Conservation (phyloP, 2,888 invertebrate species). For the Criorhina ranunculi region DNA sequence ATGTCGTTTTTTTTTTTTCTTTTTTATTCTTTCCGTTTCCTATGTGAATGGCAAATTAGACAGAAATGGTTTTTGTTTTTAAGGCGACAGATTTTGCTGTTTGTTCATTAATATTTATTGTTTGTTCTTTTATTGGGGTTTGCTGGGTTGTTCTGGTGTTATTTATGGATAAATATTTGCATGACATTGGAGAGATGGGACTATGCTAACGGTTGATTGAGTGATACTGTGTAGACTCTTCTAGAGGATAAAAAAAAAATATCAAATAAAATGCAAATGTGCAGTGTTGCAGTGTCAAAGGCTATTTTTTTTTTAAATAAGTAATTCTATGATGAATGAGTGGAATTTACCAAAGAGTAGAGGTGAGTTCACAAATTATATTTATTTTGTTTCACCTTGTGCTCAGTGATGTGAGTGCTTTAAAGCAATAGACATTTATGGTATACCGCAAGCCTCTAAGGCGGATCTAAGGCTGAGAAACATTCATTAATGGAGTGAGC, state of each 20-base stretch:
- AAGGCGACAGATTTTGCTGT: slow-evolving; percentile 67
- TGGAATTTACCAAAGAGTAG: not conserved
- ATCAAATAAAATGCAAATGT: not conserved
- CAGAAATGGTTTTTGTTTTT: slow-evolving; percentile 66
- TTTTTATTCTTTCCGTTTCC: slow-evolving; percentile 57
- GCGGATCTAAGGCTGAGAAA: too few relatives aligned
- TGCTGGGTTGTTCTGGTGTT: slow-evolving; percentile 49
- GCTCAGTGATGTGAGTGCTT: not conserved
- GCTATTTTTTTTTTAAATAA: not conserved
- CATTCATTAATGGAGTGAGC: too few relatives aligned
- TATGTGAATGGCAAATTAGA: slow-evolving; percentile 74
- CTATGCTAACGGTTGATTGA: slow-evolving; percentile 33
- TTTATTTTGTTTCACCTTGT: slow-evolving; percentile 12
- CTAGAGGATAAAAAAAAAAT: not conserved
- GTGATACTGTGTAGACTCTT: slow-evolving; percentile 38
- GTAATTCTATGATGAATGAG: slow-evolving; percentile 19
- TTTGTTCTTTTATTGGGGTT: slow-evolving; percentile 62
- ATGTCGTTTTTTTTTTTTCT: not conserved
- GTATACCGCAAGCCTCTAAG: too few relatives aligned
- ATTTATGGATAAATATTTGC: slow-evolving; percentile 65
- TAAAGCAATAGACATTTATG: not conserved
- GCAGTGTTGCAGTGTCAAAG: slow-evolving; percentile 24
- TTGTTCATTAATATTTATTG: slow-evolving; percentile 75
- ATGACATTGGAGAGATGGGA: slow-evolving; percentile 53
- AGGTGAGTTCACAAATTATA: slow-evolving; percentile 16